Percentiles rank a stretch among this genome's conserved stretches.
phyloP scores from a whole-genome alignment of 2,797 vertebrate species.

The Eidolon dupreanum region DNA sequence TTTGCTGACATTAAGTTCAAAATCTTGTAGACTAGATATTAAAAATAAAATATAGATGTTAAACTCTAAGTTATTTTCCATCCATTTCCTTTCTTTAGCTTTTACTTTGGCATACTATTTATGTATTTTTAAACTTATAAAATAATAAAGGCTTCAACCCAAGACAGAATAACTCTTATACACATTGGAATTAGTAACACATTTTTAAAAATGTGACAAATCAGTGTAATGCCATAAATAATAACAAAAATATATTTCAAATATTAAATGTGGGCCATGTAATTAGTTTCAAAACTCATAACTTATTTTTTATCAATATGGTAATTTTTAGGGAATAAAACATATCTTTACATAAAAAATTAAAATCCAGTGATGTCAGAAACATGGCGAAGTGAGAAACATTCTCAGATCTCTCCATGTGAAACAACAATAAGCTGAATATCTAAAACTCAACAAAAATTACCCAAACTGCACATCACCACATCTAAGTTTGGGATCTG shows the following conservation, averaged over 20 bases:
- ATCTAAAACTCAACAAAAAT: no score
- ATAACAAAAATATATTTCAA: neutral
- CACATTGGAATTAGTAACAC: neutral
- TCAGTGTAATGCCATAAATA: neutral
- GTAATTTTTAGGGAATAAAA: neutral
- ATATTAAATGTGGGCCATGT: neutral
- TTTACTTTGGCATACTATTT: neutral
- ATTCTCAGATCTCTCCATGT: no score
- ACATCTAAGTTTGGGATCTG: no score
- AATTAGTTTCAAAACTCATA: neutral
- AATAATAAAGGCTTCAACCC: neutral
- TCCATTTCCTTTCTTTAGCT: neutral
- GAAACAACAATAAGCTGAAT: no score
- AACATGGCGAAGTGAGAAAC: no score
- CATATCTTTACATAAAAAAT: neutral
- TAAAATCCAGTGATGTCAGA: no score
- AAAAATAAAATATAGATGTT: neutral
- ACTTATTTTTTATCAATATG: neutral
- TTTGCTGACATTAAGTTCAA: neutral
- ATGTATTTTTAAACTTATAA: neutral
- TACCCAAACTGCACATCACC: no score
- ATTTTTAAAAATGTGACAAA: slow-evolving; percentile 14
- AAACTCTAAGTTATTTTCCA: neutral
- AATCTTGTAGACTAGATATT: neutral
- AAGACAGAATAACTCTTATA: neutral